These are phyloP conservation scores for Cairina moschata DNA, from an alignment of 2,113 vertebrate genomes.

Conservation along the genomic window DNA sequence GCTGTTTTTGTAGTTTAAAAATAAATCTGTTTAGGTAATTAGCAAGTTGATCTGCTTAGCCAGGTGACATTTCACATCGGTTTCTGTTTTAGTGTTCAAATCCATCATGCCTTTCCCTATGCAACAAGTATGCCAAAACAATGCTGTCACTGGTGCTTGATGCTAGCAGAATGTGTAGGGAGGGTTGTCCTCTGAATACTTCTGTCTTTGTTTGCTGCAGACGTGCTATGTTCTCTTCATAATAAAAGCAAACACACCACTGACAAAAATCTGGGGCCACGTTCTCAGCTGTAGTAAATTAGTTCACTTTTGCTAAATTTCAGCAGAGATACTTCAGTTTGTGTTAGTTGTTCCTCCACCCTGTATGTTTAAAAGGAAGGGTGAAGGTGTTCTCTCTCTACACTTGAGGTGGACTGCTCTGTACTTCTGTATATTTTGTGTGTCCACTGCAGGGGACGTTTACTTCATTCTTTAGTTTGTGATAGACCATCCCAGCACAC, in stretches of 20 bases:
- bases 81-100: neutral
- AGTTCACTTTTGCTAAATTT: neutral
- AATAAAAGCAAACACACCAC: neutral
- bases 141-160: neutral
- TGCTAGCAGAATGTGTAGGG: neutral
- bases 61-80: slow-evolving; percentile 21
- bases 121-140: neutral
- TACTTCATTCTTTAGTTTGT: neutral
- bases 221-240: neutral
- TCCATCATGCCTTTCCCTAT: neutral
- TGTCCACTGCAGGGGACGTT: neutral
- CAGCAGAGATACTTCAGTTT: neutral
- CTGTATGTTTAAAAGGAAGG: neutral
- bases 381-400: neutral
- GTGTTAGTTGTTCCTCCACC: neutral
- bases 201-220: neutral
- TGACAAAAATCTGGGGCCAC: neutral
- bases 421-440: neutral
- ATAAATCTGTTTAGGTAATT: slow-evolving; percentile 22
- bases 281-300: neutral
- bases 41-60: neutral
- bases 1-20: neutral
- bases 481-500: neutral
- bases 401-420: neutral
- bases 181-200: neutral